Base-by-base conservation (phyloP, 2,797 vertebrate genomes). In the Enteromius treurensis region DNA sequence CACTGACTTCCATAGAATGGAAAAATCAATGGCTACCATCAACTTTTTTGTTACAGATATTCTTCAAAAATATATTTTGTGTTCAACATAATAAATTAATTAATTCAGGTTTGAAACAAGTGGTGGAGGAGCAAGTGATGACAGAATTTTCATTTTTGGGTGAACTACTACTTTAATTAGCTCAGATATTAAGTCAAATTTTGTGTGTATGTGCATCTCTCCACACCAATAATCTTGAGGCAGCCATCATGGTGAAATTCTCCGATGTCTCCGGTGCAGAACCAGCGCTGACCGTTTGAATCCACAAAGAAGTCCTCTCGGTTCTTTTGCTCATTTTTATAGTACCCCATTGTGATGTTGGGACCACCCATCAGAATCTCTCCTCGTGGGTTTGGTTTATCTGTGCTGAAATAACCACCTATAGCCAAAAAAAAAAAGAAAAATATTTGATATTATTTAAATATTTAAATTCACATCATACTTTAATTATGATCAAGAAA, bases 271-370 rank as follows among this genome's bases (percentile, higher is more conserved):
- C 98, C 98, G 0, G 98, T 99, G 67, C 96, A 98, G 78, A 99
- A 98, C 98, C 98, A 98, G 26, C 96, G 94, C 91, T 98, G 97
- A 62, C 97, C 97, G 0, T 94, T 96, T 58, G 91, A 88, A 84
- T 99, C 98, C 87, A 97, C 92, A 55, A 92, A 96, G 88, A 98
- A 99, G 89, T 98, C 97, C 19, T 95, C 91, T 0, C 89, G 91
- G 80, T 97, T 98, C 89, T 93, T 96, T 23, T 81, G 78, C 84
- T 96, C 93, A 1, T 96, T 97, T 93, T 99, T 99, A 91, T 98
- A 99, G 92, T 99, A 99, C 34, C 98, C 98, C 95, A 97, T 96
- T 0, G 97, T 94, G 23, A 99, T 97, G 34, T 97, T 99, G 79
- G 96, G 96, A 4, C 98, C 98, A 74, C 98, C 98, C 69, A 99